Evolutionary conservation across 1,140 invertebrate species (phyloP), one percentile per base, ranked within the genome.

Genomic region (Streblospio benedicti): DNA sequence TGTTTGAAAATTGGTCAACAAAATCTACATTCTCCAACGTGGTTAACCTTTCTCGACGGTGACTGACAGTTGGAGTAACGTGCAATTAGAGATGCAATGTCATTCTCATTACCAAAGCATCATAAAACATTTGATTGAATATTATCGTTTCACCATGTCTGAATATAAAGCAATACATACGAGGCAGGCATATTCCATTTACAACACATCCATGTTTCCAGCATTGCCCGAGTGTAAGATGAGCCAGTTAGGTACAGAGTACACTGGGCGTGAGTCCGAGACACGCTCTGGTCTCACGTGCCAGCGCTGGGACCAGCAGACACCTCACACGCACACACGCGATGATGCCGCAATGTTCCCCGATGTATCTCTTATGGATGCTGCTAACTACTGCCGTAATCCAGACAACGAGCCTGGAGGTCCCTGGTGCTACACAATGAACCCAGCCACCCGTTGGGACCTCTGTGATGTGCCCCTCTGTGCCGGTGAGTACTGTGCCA

Each of bases 231-330:
- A 56, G 9, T 56, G 53, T 28, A 56, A 30, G 33, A 25, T 28
- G 38, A 44, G 33, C 31, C 25, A n/a, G n/a, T 20, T 41, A n/a
- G 60, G 53, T n/a, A 43, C n/a, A 12, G 57, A 53, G 2, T 68
- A 67, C 54, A 67, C 58, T 12, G 66, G 66, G 1, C 32, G 28
- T 33, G 51, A 50, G 16, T 56, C 33, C 20, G 31, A 16, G 12
- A 68, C 67, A 18, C 45, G 63, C 4, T 44, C 31, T 20, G 67
- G 65, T 2, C 49, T 57, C 12, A 38, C 38, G 1, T 69, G 67
- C 38, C 67, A 69, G 57, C n/a, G 59, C 1, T 69, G 67, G 67
- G 45, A 50, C 41, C 27, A 41, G 2, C 55, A 69, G 38, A 20
- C 49, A 1, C 67, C 67, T 4, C 65, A 69, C 33, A 9, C 27